Base-by-base conservation (phyloP, 2,888 invertebrate genomes). In the Phortica magna region DNA sequence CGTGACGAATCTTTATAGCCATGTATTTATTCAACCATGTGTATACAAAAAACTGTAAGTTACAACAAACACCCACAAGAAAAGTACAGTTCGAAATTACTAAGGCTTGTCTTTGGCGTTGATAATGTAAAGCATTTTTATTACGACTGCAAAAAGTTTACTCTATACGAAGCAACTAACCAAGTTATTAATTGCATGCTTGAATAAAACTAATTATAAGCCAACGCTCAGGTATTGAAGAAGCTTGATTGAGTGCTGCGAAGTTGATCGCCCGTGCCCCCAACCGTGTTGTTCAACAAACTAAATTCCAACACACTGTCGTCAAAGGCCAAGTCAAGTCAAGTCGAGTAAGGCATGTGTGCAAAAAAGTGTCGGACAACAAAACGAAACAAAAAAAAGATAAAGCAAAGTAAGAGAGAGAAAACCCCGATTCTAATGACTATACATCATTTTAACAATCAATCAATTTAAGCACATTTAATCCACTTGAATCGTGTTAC, bases 401-500 rank as follows among this genome's bases (percentile, higher is more conserved):
- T 71, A 22, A 42, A 17, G 19, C 19, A 19, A 2, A 61, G 19
- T 19, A 74, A 80, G 77, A 31, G 76, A 53, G 67, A 70, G 67
- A 79, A 77, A 79, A 65, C 48, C 41, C 41, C 39, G 70, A 78
- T 81, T 83, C 80, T 82, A 86, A 83, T 82, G 85, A 83, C 88
- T 79, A 90, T 90, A 87, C 90, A 90, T 90, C 90, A 90, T 90
- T 88, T 85, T 77, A 85, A 80, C 87, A 89, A 90, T 90, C 90
- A 90, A 90, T 90, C 90, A 90, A 89, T 84, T 89, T 89, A 83
- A 88, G 89, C 85, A 83, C 83, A 84, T 82, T 87, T 90, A 89
- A 90, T 90, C 90, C 89, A 82, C 75, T 82, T 83, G 83, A 89
- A 88, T 86, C 84, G 83, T 85, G 84, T 85, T 87, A 84, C 87